Percentiles rank a stretch among this genome's conserved stretches.
Evolutionary conservation across 1,140 invertebrate genomes (phyloP).

Genomic region (Chionoecetes opilio): DNA sequence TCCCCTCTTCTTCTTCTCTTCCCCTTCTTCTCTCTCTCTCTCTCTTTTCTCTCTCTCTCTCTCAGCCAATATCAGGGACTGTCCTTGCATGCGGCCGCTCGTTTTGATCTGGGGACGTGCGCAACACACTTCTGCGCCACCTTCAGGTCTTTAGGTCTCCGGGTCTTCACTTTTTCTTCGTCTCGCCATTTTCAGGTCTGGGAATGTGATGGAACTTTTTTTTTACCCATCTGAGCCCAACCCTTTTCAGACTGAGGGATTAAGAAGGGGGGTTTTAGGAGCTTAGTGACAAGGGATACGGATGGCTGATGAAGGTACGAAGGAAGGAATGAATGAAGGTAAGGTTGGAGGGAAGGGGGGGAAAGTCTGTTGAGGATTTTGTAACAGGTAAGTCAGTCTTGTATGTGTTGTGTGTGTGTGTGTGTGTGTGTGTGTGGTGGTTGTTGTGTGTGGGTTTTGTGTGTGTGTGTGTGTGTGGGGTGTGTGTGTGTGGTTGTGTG

Average conservation of each 20-base stretch:
- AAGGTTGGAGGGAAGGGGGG: too few relatives aligned
- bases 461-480: too few relatives aligned
- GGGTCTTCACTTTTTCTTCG: background rate
- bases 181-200: background rate
- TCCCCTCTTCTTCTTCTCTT: too few relatives aligned
- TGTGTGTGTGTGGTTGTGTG: too few relatives aligned
- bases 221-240: background rate
- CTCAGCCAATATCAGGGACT: slow-evolving; percentile 12
- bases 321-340: too few relatives aligned
- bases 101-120: slow-evolving; percentile 24
- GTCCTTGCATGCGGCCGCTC: slow-evolving; percentile 23
- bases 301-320: background rate
- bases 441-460: too few relatives aligned
- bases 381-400: too few relatives aligned
- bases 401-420: too few relatives aligned
- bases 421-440: too few relatives aligned
- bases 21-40: too few relatives aligned
- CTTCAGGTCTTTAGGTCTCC: slow-evolving; percentile 25
- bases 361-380: too few relatives aligned
- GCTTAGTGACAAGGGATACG: background rate
- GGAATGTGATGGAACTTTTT: background rate
- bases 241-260: background rate
- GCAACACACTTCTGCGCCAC: slow-evolving; percentile 24
- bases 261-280: background rate
- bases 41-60: too few relatives aligned